These are phyloP conservation scores for Neodiprion pinetum DNA, from an alignment of 1,140 invertebrate species.

Conservation along the genomic window DNA sequence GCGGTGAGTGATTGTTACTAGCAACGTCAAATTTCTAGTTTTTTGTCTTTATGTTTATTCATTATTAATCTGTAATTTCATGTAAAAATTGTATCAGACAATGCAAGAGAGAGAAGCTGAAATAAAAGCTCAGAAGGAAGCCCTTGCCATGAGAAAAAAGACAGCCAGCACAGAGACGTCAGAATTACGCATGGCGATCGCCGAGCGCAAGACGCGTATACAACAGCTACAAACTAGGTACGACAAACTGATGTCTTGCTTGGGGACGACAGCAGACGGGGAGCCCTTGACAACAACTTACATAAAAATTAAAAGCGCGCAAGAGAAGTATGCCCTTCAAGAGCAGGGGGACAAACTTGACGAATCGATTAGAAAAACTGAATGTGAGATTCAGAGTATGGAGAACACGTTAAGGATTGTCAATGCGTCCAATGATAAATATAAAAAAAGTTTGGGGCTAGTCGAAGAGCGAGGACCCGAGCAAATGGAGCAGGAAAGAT, in stretches of 20 bases:
- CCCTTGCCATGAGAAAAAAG: conserved; percentile 65
- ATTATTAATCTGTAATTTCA: conserved; percentile 19
- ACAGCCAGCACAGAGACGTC: conserved; percentile 65
- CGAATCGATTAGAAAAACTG: conserved; percentile 69
- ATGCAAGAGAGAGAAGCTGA: conserved; percentile 71
- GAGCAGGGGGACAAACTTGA: conserved; percentile 76
- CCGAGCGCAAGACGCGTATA: conserved; percentile 64
- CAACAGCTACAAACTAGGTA: conserved; percentile 66
- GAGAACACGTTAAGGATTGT: conserved; percentile 76
- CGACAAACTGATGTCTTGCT: conserved; percentile 38
- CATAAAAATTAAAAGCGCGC: conserved; percentile 73
- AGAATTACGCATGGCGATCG: conserved; percentile 63
- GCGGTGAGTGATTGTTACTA: conserved; percentile 45
- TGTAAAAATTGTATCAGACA: conserved; percentile 51
- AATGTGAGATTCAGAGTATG: conserved; percentile 75
- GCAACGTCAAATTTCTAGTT: not conserved
- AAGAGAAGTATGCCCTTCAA: conserved; percentile 72
- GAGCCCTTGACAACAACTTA: conserved; percentile 68
- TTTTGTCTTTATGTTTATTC: conserved; percentile 10
- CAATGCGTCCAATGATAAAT: conserved; percentile 71
- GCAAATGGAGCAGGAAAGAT: conserved; percentile 56
- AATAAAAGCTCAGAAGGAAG: conserved; percentile 66
- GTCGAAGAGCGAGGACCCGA: conserved; percentile 61
- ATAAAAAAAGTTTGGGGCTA: conserved; percentile 63
- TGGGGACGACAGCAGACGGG: conserved; percentile 64